A percentile compares a stretch with the other conserved stretches of the same genome.
Evolutionary conservation across 2,797 vertebrate genomes (phyloP).

Genomic region (Chloroceryle inda): DNA sequence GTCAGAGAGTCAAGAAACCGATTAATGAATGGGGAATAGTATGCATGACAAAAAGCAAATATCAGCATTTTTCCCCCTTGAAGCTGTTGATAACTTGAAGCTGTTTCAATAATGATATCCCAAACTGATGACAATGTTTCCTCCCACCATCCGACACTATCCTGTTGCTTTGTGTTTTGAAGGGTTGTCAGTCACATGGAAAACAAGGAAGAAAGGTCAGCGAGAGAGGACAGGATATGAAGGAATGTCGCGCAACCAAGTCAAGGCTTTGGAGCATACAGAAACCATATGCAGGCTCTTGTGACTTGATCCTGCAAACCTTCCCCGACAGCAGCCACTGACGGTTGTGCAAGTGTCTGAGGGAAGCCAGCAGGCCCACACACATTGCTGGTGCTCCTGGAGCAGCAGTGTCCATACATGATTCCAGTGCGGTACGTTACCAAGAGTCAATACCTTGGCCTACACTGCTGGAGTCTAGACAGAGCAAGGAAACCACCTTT

Average conservation of each 20-base stretch:
- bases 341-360: neutral
- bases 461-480: neutral
- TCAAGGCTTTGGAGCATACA: neutral
- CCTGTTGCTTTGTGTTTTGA: conserved; percentile 67
- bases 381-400: neutral
- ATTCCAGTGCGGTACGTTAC: neutral
- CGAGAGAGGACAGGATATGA: conserved; percentile 67
- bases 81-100: conserved; percentile 73
- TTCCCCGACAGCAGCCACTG: neutral
- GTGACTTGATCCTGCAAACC: neutral
- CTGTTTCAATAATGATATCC: conserved; percentile 83
- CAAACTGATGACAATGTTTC: conserved; percentile 64
- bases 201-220: conserved; percentile 70
- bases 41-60: conserved; percentile 74
- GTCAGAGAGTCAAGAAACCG: conserved; percentile 77
- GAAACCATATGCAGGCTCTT: neutral
- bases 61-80: conserved; percentile 64
- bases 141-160: conserved; percentile 42
- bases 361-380: neutral
- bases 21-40: conserved; percentile 77
- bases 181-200: conserved; percentile 50
- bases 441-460: neutral
- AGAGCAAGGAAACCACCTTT: neutral
- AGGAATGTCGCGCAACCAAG: conserved; percentile 28
- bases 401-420: fast-evolving